Evolutionary conservation across 2,888 invertebrate species (phyloP).

Genomic region (Agrochola litura): DNA sequence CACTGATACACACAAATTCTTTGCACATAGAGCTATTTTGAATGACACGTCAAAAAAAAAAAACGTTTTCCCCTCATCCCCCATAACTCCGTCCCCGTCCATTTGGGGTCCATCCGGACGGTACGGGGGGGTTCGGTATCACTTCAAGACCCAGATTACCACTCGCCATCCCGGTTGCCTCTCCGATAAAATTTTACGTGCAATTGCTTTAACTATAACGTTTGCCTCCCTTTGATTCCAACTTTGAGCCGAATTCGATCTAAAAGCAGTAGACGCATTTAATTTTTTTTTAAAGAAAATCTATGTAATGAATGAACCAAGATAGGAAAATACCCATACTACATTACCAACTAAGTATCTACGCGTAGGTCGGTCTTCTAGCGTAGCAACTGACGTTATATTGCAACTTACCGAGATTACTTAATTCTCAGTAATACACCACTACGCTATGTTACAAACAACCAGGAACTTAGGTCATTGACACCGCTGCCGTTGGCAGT

Average conservation of each 20-base stretch:
- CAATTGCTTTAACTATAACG: no score
- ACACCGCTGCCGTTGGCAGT: slow-evolving; percentile 41
- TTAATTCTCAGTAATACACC: slow-evolving; percentile 51
- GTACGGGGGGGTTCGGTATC: no score
- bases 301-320: neutral
- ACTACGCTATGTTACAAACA: slow-evolving; percentile 39
- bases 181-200: no score
- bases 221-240: neutral
- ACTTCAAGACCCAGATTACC: no score
- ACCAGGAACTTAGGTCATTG: slow-evolving; percentile 57
- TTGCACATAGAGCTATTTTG: no score
- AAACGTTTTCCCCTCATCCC: no score
- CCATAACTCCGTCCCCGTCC: no score
- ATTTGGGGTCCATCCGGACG: no score
- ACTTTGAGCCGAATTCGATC: neutral
- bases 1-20: no score
- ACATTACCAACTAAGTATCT: neutral
- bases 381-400: slow-evolving; percentile 20
- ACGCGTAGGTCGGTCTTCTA: neutral
- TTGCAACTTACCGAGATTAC: slow-evolving; percentile 29
- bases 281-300: neutral
- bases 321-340: neutral
- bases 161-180: no score
- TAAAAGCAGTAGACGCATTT: neutral
- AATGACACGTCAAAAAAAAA: no score